Conservation (phyloP, 1,140 invertebrate species). For the Orussus abietinus region DNA sequence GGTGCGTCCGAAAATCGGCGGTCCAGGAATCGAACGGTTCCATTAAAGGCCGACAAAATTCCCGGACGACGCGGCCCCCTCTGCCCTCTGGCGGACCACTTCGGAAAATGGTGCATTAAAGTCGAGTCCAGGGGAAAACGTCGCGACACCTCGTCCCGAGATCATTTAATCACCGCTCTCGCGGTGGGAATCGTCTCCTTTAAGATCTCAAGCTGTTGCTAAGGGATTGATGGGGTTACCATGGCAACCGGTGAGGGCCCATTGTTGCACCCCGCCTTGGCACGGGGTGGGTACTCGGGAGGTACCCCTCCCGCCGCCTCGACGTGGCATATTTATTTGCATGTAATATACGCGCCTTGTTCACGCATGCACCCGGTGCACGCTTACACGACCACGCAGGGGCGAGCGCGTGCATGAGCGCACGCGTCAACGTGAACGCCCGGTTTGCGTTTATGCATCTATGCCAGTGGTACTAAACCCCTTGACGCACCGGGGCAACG, state of each 20-base stretch:
- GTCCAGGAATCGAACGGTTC: too few relatives aligned
- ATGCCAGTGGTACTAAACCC: slow-evolving; percentile 53
- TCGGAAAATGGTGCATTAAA: too few relatives aligned
- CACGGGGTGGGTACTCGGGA: slow-evolving; percentile 27
- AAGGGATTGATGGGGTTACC: slow-evolving; percentile 54
- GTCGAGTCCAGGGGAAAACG: too few relatives aligned
- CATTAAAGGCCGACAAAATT: too few relatives aligned
- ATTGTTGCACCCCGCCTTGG: slow-evolving; percentile 50
- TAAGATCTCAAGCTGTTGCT: slow-evolving; percentile 55
- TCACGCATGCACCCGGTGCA: slow-evolving; percentile 27
- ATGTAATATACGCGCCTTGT: slow-evolving; percentile 28
- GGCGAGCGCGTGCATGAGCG: slow-evolving; percentile 7
- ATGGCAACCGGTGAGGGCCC: slow-evolving; percentile 47
- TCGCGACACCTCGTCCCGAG: too few relatives aligned
- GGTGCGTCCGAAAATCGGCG: too few relatives aligned
- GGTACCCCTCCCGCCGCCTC: not conserved
- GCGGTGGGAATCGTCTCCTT: slow-evolving; percentile 34
- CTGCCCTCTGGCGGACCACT: too few relatives aligned
- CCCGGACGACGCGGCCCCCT: too few relatives aligned
- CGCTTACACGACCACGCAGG: slow-evolving; percentile 21
- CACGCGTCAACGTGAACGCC: slow-evolving; percentile 19
- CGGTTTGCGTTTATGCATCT: slow-evolving; percentile 43
- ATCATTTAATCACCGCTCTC: not conserved
- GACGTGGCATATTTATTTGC: slow-evolving; percentile 52
- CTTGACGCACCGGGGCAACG: slow-evolving; percentile 45